A percentile compares a stretch with the other conserved stretches of the same genome.
phyloP scores from a whole-genome alignment of 2,888 invertebrate genomes.

The Rotaria socialis region DNA sequence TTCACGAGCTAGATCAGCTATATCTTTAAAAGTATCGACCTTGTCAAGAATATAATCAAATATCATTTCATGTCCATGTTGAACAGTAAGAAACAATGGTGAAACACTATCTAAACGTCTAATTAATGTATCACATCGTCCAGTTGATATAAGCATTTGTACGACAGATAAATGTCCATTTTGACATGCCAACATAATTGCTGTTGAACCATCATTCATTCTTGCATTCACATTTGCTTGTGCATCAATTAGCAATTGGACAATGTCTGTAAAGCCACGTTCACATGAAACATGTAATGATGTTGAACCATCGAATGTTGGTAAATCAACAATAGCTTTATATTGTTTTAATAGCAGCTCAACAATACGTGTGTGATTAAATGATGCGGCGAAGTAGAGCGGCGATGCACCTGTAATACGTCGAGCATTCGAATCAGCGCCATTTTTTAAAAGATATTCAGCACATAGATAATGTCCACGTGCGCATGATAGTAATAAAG shows the following conservation, averaged over 20 bases:
- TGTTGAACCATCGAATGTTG: conserved; percentile 27
- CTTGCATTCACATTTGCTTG: conserved; percentile 21
- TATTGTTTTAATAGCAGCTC: not conserved
- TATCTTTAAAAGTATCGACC: not conserved
- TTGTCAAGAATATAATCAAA: not conserved
- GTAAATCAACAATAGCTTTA: conserved; percentile 4
- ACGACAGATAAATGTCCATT: conserved; percentile 27
- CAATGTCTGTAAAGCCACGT: conserved; percentile 1
- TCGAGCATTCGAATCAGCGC: conserved; percentile 9
- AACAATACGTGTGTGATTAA: conserved; percentile 22
- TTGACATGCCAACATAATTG: conserved; percentile 34
- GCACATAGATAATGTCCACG: conserved; percentile 14
- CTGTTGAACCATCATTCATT: conserved; percentile 20
- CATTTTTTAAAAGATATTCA: not conserved
- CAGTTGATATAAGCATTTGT: not conserved
- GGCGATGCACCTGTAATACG: not conserved
- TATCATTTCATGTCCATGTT: conserved; percentile 3
- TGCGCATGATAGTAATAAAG: not conserved
- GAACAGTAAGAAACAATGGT: not conserved
- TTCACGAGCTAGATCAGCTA: conserved; percentile 2
- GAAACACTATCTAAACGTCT: conserved; percentile 22
- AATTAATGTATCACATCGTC: not conserved
- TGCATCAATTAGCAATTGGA: not conserved
- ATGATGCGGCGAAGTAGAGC: conserved; percentile 1
- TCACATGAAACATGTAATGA: conserved; percentile 29